A percentile compares a stretch with the other conserved stretches of the same genome.
These are phyloP conservation scores for Cylindroiulus punctatus DNA, from an alignment of 2,888 invertebrate genomes.

Conservation along the genomic window DNA sequence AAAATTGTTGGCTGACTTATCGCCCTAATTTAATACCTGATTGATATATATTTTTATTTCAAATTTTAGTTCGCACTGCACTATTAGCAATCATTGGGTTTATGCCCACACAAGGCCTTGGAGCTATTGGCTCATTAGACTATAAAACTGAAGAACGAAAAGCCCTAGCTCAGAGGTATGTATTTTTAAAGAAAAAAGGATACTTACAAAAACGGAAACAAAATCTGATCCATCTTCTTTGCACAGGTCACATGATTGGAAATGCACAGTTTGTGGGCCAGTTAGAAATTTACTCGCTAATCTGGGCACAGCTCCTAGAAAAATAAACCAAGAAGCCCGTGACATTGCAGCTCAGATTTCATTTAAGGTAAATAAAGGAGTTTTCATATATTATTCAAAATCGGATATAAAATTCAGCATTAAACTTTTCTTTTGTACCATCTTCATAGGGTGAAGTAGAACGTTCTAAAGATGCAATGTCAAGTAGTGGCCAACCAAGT, in stretches of 20 bases:
- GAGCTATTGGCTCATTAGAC: conserved; percentile 90
- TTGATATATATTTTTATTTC: background rate
- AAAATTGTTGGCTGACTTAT: background rate
- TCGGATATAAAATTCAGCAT: background rate
- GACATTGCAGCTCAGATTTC: conserved; percentile 66
- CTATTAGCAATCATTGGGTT: conserved; percentile 91
- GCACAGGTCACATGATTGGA: conserved; percentile 72
- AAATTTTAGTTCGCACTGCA: conserved; percentile 78
- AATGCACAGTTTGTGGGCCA: conserved; percentile 74
- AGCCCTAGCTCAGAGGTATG: conserved; percentile 78
- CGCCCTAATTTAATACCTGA: background rate
- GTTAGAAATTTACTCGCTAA: conserved; percentile 69
- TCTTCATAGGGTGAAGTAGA: conserved; percentile 21
- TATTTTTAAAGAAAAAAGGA: conserved; percentile 51
- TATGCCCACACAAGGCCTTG: conserved; percentile 89
- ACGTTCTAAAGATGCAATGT: conserved; percentile 23
- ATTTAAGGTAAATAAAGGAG: conserved; percentile 59
- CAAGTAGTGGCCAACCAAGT: background rate
- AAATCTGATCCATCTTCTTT: background rate
- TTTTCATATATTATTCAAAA: background rate
- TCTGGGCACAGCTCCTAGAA: conserved; percentile 63
- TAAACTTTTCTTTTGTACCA: background rate
- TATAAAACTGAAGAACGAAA: conserved; percentile 86
- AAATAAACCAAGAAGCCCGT: conserved; percentile 65
- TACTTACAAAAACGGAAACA: background rate